These are phyloP conservation scores for Drosophila melanogaster DNA, from an alignment of 1,140 invertebrate species.

Conservation along the genomic window DNA sequence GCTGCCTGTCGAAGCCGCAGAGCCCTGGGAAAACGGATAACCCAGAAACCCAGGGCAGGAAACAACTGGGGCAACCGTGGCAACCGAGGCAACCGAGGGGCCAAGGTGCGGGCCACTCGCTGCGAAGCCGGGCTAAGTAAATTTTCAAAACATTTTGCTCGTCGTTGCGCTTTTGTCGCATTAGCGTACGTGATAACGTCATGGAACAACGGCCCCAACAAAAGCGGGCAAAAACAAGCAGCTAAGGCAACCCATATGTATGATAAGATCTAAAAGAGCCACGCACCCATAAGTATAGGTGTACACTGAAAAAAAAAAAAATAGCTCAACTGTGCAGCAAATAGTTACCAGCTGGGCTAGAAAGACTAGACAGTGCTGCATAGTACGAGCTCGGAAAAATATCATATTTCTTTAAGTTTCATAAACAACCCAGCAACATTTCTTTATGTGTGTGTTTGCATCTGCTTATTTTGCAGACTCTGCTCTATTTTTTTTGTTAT, in stretches of 20 bases:
- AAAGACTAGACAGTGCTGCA: neutral
- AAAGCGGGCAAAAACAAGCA: constrained; percentile 20
- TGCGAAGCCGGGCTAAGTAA: constrained; percentile 65
- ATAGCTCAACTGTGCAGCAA: too few species aligned
- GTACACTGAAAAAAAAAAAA: neutral
- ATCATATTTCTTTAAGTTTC: too few species aligned
- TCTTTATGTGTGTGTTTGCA: constrained; percentile 19
- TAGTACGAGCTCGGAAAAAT: too few species aligned
- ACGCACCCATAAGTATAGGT: neutral
- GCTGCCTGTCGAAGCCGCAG: constrained; percentile 40
- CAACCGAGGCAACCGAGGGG: neutral
- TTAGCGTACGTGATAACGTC: constrained; percentile 79
- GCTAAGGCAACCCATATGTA: constrained; percentile 46
- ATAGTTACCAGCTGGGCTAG: too few species aligned
- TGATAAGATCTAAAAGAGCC: constrained; percentile 18
- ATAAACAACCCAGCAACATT: neutral
- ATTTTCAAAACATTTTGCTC: constrained; percentile 80
- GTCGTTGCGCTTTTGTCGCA: constrained; percentile 81
- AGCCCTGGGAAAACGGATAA: neutral
- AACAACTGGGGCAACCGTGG: neutral
- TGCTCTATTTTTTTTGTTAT: constrained; percentile 29
- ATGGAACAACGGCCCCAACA: constrained; percentile 49
- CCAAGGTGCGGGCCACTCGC: neutral
- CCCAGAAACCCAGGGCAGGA: neutral
- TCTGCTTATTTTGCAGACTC: constrained; percentile 24